phyloP scores from a whole-genome alignment of 2,113 vertebrate species.

The Tor tambroides region DNA sequence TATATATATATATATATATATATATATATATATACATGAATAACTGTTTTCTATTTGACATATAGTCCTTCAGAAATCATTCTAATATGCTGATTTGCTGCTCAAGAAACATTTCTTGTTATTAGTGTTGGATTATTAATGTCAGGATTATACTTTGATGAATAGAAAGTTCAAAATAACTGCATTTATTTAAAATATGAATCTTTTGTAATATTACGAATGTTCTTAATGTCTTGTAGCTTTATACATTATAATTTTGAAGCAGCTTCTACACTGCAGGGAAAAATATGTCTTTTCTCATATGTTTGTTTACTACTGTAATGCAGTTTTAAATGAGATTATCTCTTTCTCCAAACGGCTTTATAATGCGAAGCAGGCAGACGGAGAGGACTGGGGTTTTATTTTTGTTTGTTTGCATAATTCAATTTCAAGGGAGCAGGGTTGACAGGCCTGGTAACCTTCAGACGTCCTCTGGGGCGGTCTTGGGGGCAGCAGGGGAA shows the following conservation, averaged over 20 bases:
- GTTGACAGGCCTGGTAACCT: slow-evolving; percentile 9
- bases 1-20: too few relatives aligned
- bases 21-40: too few relatives aligned
- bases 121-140: too few relatives aligned
- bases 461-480: slow-evolving; percentile 11
- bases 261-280: not conserved
- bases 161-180: not conserved
- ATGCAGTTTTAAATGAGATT: slow-evolving; percentile 34
- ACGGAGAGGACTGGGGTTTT: slow-evolving; percentile 9
- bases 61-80: not conserved
- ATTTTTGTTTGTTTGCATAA: slow-evolving; percentile 31
- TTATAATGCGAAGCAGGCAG: slow-evolving; percentile 7
- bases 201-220: not conserved
- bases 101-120: not conserved
- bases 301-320: slow-evolving; percentile 2
- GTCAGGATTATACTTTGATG: not conserved
- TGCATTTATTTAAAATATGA: not conserved
- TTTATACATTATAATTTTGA: not conserved
- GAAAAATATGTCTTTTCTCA: slow-evolving; percentile 2
- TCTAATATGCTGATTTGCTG: not conserved
- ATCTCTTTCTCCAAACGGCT: not conserved
- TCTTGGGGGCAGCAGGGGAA: slow-evolving; percentile 3
- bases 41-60: too few relatives aligned
- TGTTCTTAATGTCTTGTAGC: not conserved
- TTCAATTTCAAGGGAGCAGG: slow-evolving; percentile 5